Conservation (phyloP, 2,888 invertebrate species). For the Neria commutata region DNA sequence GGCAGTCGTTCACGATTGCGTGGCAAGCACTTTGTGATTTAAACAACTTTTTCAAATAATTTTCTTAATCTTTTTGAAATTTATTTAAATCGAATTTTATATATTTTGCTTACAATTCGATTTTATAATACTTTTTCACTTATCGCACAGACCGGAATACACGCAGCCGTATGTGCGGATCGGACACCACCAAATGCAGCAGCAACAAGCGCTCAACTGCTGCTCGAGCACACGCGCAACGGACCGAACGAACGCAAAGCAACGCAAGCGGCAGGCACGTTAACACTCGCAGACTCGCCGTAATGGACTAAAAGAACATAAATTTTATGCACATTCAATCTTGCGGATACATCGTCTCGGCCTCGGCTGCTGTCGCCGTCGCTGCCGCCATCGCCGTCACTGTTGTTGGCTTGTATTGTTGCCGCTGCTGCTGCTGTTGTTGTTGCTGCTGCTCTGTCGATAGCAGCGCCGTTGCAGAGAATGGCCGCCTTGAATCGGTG, state of each 20-base stretch:
- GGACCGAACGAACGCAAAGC: neutral
- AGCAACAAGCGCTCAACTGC: too few relatives aligned
- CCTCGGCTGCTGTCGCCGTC: neutral
- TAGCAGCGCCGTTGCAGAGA: neutral
- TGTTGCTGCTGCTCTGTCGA: neutral
- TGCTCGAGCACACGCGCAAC: too few relatives aligned
- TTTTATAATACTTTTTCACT: too few relatives aligned
- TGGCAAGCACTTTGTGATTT: too few relatives aligned
- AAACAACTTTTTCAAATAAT: too few relatives aligned
- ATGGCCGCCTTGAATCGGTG: neutral
- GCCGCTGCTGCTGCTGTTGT: neutral
- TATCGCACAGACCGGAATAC: too few relatives aligned
- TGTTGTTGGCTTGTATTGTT: neutral
- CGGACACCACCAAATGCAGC: too few relatives aligned
- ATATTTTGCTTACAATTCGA: too few relatives aligned
- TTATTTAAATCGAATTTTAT: too few relatives aligned
- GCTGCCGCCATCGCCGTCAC: neutral
- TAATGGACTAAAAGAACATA: constrained; percentile 4
- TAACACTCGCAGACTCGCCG: constrained; percentile 1
- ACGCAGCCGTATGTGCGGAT: too few relatives aligned
- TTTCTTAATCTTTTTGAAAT: too few relatives aligned
- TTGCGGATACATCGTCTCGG: neutral
- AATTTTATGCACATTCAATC: constrained; percentile 7
- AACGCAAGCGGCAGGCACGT: neutral
- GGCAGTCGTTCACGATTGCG: too few relatives aligned